Evolutionary conservation across 1,140 invertebrate genomes (phyloP), one percentile per base, ranked within the genome.

Genomic region (Penaeus chinensis): DNA sequence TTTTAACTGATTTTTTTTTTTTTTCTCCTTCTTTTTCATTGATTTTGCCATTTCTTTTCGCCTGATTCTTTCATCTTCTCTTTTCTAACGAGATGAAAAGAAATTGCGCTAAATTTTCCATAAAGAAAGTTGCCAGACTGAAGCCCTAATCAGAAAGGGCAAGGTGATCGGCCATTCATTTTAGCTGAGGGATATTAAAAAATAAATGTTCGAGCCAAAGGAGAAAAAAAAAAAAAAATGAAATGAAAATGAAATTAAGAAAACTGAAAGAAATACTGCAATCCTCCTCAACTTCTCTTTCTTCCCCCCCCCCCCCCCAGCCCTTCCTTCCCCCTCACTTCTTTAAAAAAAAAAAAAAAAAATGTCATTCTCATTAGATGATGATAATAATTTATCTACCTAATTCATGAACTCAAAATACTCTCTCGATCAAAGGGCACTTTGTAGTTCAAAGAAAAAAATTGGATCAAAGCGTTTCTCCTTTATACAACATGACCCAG

Each of bases 391-490:
- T 85, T 85, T 85, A 78, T 78, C 66, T 85, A 78, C 66, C 71
- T 85, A 77, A 85, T 85, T 85, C 78, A 65, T 22, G 82, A n/a
- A 42, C 71, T 74, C 71, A 19, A 85, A 78, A 85, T 77, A 77
- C 63, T 85, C 69, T 47, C 32, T 19, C 54, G 83, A 78, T 85
- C 83, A 85, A 85, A 85, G 83, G 47, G 10, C 60, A 32, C 74
- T 85, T 85, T 85, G 83, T 78, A 85, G 60, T 78, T 85, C 83
- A 85, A 85, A 85, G 83, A 85, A 85, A 85, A 63, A 85, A 42
- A n/a, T 20, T 10, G 60, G 71, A 78, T 85, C 83, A 85, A 85
- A 85, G 74, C 27, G 54, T 54, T 54, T 54, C 47, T 54, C 77
- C 77, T 79, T 79, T 79, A 79, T 79, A 60, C 77, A 60, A 77